Percentiles rank a stretch among this genome's conserved stretches.
phyloP scores from a whole-genome alignment of 2,797 vertebrate genomes.

The Etheostoma nigrum region DNA sequence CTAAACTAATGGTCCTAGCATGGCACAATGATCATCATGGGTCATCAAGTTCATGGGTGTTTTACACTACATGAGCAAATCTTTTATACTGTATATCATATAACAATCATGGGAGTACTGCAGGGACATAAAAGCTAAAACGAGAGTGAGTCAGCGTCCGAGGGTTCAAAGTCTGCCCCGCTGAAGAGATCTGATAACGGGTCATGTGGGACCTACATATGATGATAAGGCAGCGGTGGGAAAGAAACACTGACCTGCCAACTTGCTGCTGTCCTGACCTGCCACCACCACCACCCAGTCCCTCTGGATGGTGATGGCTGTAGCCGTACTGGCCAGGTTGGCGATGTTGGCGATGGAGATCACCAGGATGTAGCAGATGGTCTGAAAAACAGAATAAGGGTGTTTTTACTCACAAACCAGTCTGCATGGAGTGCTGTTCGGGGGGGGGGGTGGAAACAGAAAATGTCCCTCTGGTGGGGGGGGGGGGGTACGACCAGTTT shows the following conservation, averaged over 20 bases:
- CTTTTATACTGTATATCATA: constrained; percentile 52
- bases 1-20: background rate
- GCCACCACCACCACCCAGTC: constrained; percentile 99
- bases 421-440: no score
- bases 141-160: constrained; percentile 48
- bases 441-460: no score
- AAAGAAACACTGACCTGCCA: constrained; percentile 89
- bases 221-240: constrained; percentile 4
- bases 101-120: constrained; percentile 33
- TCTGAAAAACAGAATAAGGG: constrained; percentile 80
- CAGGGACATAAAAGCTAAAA: constrained; percentile 29
- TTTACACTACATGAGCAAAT: constrained; percentile 41
- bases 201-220: constrained; percentile 39
- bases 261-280: constrained; percentile 92
- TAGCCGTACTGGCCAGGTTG: constrained; percentile 98
- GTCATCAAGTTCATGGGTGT: constrained; percentile 37
- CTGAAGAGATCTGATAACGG: constrained; percentile 54
- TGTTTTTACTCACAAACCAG: no score
- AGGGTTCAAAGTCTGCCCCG: constrained; percentile 59
- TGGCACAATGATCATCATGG: background rate
- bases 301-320: constrained; percentile 96
- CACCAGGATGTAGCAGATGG: constrained; percentile 94
- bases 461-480: no score
- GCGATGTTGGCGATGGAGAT: constrained; percentile 97
- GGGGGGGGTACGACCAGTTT: no score